Evolutionary conservation across 2,113 vertebrate species (phyloP).

Genomic region (Acinonyx jubatus): DNA sequence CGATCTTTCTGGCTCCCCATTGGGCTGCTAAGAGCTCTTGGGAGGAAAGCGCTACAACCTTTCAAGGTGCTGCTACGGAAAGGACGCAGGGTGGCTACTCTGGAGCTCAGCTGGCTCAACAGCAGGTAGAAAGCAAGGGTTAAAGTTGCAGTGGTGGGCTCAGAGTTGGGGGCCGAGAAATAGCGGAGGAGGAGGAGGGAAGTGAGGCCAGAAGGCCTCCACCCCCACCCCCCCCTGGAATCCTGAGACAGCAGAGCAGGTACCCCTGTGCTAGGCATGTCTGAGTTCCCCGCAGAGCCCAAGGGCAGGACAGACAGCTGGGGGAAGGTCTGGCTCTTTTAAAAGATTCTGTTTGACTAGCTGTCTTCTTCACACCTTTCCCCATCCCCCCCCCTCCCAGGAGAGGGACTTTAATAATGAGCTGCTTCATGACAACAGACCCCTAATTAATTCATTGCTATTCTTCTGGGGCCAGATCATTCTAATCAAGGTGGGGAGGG

Average conservation of each 20-base stretch:
- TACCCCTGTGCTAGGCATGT: not conserved
- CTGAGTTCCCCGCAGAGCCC: constrained; percentile 21
- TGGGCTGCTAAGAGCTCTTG: not conserved
- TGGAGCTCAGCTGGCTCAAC: not conserved
- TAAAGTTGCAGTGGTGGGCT: not conserved
- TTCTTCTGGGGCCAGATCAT: constrained; percentile 82
- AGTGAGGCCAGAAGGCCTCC: not conserved
- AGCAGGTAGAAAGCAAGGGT: not conserved
- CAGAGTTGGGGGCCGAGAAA: not conserved
- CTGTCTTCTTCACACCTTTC: constrained; percentile 81
- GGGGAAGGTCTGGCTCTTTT: constrained; percentile 56
- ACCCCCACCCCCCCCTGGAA: constrained; percentile 37
- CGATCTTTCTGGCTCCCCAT: not conserved
- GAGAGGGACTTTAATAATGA: constrained; percentile 83
- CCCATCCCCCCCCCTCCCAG: constrained; percentile 70
- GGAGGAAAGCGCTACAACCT: not conserved
- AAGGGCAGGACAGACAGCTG: constrained; percentile 81
- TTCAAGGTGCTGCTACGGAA: not conserved
- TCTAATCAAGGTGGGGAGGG: constrained; percentile 71
- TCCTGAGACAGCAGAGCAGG: constrained; percentile 37
- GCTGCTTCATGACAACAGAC: constrained; percentile 84
- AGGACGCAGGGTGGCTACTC: not conserved
- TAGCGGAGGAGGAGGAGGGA: not conserved
- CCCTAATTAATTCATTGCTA: constrained; percentile 87
- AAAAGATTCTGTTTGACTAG: constrained; percentile 82